Percentiles rank a stretch among this genome's conserved stretches.
Evolutionary conservation across 2,888 invertebrate species (phyloP).

Genomic region (Lithosia quadra): DNA sequence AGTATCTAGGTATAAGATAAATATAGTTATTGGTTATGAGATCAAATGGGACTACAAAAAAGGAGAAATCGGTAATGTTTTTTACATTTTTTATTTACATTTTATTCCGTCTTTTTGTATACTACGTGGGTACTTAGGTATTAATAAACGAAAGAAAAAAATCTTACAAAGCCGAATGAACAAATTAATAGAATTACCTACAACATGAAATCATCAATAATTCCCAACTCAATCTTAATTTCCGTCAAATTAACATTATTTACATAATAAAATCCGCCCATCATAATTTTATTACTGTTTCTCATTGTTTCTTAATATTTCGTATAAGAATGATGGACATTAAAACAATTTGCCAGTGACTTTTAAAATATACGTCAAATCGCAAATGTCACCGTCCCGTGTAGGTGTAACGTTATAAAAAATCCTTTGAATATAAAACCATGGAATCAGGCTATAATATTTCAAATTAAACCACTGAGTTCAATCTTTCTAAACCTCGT

Average conservation of each 20-base stretch:
- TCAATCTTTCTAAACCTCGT: slow-evolving; percentile 9
- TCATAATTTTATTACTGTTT: not conserved
- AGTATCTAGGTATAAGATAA: too few species aligned
- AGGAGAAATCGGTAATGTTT: too few species aligned
- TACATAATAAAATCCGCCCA: not conserved
- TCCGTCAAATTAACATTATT: not conserved
- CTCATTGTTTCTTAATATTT: not conserved
- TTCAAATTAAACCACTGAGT: slow-evolving; percentile 32
- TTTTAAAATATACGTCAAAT: too few species aligned
- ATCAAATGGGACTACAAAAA: too few species aligned
- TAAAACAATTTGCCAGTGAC: too few species aligned
- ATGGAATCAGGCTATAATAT: slow-evolving; percentile 27
- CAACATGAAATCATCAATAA: not conserved
- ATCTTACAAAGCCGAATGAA: not conserved
- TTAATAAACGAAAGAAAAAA: too few species aligned
- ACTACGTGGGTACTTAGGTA: too few species aligned
- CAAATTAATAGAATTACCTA: too few species aligned
- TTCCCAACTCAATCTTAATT: not conserved
- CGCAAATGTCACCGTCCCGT: not conserved
- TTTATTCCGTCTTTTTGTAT: too few species aligned
- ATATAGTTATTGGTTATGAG: too few species aligned
- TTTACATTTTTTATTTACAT: too few species aligned
- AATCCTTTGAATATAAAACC: not conserved
- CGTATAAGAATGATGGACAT: too few species aligned
- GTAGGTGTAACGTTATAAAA: not conserved